Percentiles rank a stretch among this genome's conserved stretches.
Conservation (phyloP, 2,888 invertebrate species). For the Lampropteryx suffumata region DNA sequence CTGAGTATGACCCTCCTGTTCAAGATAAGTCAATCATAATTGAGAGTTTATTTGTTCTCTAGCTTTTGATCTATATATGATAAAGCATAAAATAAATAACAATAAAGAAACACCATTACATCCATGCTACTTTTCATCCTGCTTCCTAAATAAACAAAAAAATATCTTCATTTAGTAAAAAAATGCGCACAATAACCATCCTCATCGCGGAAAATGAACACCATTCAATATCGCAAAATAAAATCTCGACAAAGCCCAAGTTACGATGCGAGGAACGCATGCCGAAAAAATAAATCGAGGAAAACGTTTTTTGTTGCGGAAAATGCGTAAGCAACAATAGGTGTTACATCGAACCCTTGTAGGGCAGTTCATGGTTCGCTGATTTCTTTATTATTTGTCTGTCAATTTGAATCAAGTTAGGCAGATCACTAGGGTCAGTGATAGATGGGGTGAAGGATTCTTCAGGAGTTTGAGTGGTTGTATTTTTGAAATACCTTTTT, state of each 20-base stretch:
- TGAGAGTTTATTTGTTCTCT: too few relatives aligned
- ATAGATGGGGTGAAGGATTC: conserved; percentile 2
- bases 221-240: conserved; percentile 22
- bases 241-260: conserved; percentile 22
- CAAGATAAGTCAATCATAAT: too few relatives aligned
- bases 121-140: neutral
- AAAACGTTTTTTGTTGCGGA: conserved; percentile 28
- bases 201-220: conserved; percentile 20
- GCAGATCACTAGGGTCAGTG: conserved; percentile 30
- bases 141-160: conserved; percentile 2
- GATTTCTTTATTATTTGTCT: conserved; percentile 33
- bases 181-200: conserved; percentile 14
- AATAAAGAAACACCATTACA: too few relatives aligned
- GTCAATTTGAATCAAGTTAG: conserved; percentile 31
- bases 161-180: conserved; percentile 6
- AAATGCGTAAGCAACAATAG: conserved; percentile 26
- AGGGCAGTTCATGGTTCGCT: conserved; percentile 29
- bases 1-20: too few relatives aligned
- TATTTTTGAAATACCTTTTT: conserved; percentile 7
- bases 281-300: conserved; percentile 21
- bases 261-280: conserved; percentile 20
- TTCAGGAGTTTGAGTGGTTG: conserved; percentile 9
- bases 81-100: neutral
- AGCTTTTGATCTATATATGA: too few relatives aligned
- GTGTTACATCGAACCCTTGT: conserved; percentile 30